Evolutionary conservation across 2,113 vertebrate genomes (phyloP).

Genomic region (Entosphenus tridentatus): DNA sequence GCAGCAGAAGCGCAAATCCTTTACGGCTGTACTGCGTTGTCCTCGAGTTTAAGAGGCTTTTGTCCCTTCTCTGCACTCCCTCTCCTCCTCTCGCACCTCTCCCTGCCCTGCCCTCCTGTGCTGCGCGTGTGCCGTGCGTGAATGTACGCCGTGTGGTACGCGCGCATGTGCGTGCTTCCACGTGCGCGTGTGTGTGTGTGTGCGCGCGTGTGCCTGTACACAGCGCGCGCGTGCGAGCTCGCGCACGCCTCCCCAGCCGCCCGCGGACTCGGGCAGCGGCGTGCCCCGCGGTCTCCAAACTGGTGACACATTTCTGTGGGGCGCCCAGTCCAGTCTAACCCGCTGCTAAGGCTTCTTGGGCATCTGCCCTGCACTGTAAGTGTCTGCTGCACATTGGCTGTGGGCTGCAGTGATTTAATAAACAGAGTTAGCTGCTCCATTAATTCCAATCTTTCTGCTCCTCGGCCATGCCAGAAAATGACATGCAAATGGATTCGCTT

Average conservation of each 20-base stretch:
- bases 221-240: neutral
- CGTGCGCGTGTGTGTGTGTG: neutral
- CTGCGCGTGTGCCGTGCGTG: neutral
- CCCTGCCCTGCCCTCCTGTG: neutral
- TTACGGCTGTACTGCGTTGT: too few relatives aligned
- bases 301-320: constrained; percentile 4
- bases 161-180: neutral
- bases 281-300: neutral
- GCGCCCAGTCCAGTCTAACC: constrained; percentile 1
- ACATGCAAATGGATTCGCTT: too few relatives aligned
- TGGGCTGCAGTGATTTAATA: too few relatives aligned
- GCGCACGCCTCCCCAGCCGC: neutral
- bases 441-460: too few relatives aligned
- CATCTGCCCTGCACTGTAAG: constrained; percentile 1
- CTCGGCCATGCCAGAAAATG: too few relatives aligned
- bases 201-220: neutral
- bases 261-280: neutral
- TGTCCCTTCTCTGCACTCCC: neutral
- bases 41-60: neutral
- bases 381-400: neutral
- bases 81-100: neutral
- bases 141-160: neutral
- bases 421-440: too few relatives aligned
- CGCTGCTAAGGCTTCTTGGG: neutral
- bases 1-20: too few relatives aligned